These are phyloP conservation scores for Aleiodes alternator DNA, from an alignment of 2,888 invertebrate genomes.

Conservation along the genomic window DNA sequence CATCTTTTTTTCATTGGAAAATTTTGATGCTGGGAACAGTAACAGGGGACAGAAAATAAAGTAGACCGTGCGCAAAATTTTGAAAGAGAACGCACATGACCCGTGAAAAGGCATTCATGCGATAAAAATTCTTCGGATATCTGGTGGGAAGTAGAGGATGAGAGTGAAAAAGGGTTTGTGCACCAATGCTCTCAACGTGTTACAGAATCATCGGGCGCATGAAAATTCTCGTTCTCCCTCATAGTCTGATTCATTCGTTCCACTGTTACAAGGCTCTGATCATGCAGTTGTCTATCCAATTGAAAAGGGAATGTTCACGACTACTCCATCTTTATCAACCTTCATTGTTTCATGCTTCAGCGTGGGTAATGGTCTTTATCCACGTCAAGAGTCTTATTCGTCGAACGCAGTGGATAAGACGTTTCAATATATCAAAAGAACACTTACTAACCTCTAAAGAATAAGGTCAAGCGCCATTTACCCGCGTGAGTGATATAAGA, in stretches of 20 bases:
- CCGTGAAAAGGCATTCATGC: slow-evolving; percentile 47
- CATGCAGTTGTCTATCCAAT: slow-evolving; percentile 34
- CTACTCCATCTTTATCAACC: slow-evolving; percentile 44
- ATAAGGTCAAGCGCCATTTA: too few species aligned
- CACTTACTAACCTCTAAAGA: too few species aligned
- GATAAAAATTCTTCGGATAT: slow-evolving; percentile 32
- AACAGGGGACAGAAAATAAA: slow-evolving; percentile 16
- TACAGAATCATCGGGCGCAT: slow-evolving; percentile 4
- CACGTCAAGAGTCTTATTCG: too few species aligned
- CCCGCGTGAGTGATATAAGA: too few species aligned
- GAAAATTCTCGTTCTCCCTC: slow-evolving; percentile 32
- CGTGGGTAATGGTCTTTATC: too few species aligned
- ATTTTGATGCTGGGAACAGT: slow-evolving; percentile 20
- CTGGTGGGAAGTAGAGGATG: neutral
- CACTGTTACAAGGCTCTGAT: slow-evolving; percentile 25
- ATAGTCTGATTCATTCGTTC: slow-evolving; percentile 22
- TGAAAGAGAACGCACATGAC: slow-evolving; percentile 57
- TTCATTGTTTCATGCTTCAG: slow-evolving; percentile 10
- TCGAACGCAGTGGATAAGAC: too few species aligned
- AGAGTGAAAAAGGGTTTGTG: neutral
- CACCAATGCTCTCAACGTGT: slow-evolving; percentile 28
- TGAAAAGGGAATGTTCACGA: slow-evolving; percentile 23
- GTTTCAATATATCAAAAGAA: too few species aligned
- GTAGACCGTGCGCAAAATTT: slow-evolving; percentile 57
- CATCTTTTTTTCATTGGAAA: slow-evolving; percentile 11